Evolutionary conservation across 2,888 invertebrate species (phyloP).

Genomic region (Vanessa cardui): DNA sequence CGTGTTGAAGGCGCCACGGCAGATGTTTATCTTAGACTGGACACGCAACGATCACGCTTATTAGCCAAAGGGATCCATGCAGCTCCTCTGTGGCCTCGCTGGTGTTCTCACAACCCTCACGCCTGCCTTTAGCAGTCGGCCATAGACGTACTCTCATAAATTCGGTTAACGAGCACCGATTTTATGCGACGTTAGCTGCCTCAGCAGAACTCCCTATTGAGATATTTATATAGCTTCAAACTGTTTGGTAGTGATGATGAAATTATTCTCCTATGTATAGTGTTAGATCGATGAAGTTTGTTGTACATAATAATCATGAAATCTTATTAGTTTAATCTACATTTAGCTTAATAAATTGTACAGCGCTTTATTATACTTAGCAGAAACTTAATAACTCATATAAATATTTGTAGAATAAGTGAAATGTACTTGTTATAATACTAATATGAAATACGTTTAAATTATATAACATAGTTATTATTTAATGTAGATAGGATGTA

Average conservation of each 20-base stretch:
- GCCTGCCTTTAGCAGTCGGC: slow-evolving; percentile 82
- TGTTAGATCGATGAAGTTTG: slow-evolving; percentile 21
- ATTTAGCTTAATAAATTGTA: slow-evolving; percentile 32
- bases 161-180: neutral
- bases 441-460: slow-evolving; percentile 16
- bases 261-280: slow-evolving; percentile 8
- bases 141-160: neutral
- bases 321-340: slow-evolving; percentile 16
- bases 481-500: slow-evolving; percentile 28
- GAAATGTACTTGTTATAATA: slow-evolving; percentile 31
- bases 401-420: slow-evolving; percentile 21
- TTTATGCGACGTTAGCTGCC: slow-evolving; percentile 10
- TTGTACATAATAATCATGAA: slow-evolving; percentile 34
- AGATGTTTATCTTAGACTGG: slow-evolving; percentile 86
- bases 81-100: slow-evolving; percentile 89
- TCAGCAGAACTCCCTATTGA: slow-evolving; percentile 12
- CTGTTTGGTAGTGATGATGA: slow-evolving; percentile 13
- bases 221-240: slow-evolving; percentile 25
- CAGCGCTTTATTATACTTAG: slow-evolving; percentile 35
- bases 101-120: slow-evolving; percentile 90
- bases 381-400: slow-evolving; percentile 32
- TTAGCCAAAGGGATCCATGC: slow-evolving; percentile 84
- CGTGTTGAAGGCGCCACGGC: slow-evolving; percentile 76
- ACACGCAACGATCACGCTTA: slow-evolving; percentile 86
- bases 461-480: slow-evolving; percentile 22